Base-by-base conservation (phyloP, 2,797 vertebrate genomes). In the Takifugu rubripes region DNA sequence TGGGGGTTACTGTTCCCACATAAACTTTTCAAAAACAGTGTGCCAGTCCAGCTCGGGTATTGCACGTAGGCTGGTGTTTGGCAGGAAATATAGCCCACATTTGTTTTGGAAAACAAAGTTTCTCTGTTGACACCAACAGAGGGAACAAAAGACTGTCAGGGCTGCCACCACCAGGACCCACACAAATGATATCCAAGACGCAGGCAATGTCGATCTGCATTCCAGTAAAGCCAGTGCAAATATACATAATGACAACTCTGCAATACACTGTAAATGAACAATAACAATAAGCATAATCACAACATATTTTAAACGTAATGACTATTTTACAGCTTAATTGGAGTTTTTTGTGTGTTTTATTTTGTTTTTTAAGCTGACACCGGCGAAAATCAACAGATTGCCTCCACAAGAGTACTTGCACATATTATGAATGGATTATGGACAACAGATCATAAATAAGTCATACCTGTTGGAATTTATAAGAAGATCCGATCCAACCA, bases 401-500 rank as follows among this genome's bases (percentile, higher is more conserved):
- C 12, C 9, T 46, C 44, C 43, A 8, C n/a, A 8, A 21, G 16
- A n/a, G 16, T 6, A 46, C 7, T 6, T 25, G 45, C 12, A 31
- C 11, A 11, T 42, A 9, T n/a, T 57, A 7, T 25, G 5, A 27
- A 5, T 6, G 7, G 11, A 46, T 21, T 10, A 10, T 6, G 44
- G 6, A 6, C 0, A 43, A 8, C 17, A 3, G 1, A 8, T 42
- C 24, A 5, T 10, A 33, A 10, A 33, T 3, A 10, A 16, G 6
- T 16, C 90, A 76, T 87, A 94, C 94, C 93, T 92, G 51, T 77
- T 82, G 56, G 94, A 57, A n/a, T 93, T 87, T 0, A 91, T 74
- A n/a, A 66, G 74, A 21, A 94, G 79, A 25, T 61, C 69, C 25
- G 91, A 91, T 57, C 93, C 93, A 49, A 94, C 79, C 69, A 95